Percentiles rank a stretch among this genome's conserved stretches.
Evolutionary conservation across 2,797 vertebrate species (phyloP).

Genomic region (Poeciliopsis presidionis): DNA sequence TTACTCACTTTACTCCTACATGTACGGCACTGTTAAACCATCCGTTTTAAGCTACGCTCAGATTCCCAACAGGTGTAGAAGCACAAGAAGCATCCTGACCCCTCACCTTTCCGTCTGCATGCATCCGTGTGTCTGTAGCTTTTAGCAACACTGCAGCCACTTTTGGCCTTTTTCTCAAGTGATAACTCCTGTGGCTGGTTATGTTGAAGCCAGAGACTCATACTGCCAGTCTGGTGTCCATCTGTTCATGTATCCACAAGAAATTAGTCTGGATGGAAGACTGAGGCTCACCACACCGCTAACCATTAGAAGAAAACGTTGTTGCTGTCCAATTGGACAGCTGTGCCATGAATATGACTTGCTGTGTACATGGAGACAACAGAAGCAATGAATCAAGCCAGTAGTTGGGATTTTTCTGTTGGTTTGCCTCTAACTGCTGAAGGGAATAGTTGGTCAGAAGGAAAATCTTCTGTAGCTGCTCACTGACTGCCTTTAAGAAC

Average conservation of each 20-base stretch:
- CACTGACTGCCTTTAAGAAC: slow-evolving; percentile 22
- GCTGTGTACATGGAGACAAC: background rate
- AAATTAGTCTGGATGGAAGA: slow-evolving; percentile 23
- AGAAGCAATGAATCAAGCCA: slow-evolving; percentile 23
- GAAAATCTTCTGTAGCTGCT: slow-evolving; percentile 27
- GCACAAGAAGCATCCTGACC: slow-evolving; percentile 53
- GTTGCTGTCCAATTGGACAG: background rate
- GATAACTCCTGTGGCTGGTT: slow-evolving; percentile 15
- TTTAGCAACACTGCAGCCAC: slow-evolving; percentile 27
- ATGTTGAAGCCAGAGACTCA: slow-evolving; percentile 13
- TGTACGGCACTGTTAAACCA: slow-evolving; percentile 22
- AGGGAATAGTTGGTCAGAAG: slow-evolving; percentile 16
- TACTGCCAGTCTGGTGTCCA: slow-evolving; percentile 1
- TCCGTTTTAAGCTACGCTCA: slow-evolving; percentile 19
- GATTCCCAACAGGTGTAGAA: slow-evolving; percentile 41
- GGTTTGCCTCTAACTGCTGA: slow-evolving; percentile 14
- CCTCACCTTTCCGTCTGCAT: slow-evolving; percentile 44
- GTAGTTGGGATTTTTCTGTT: slow-evolving; percentile 15
- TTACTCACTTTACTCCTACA: slow-evolving; percentile 8
- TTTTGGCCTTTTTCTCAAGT: slow-evolving; percentile 41
- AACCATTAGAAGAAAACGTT: background rate
- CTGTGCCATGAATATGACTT: background rate
- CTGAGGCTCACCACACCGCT: slow-evolving; percentile 17
- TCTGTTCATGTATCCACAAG: slow-evolving; percentile 4
- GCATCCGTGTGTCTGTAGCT: slow-evolving; percentile 27